Base-by-base conservation (phyloP, 2,888 invertebrate genomes). In the Spisula solida region DNA sequence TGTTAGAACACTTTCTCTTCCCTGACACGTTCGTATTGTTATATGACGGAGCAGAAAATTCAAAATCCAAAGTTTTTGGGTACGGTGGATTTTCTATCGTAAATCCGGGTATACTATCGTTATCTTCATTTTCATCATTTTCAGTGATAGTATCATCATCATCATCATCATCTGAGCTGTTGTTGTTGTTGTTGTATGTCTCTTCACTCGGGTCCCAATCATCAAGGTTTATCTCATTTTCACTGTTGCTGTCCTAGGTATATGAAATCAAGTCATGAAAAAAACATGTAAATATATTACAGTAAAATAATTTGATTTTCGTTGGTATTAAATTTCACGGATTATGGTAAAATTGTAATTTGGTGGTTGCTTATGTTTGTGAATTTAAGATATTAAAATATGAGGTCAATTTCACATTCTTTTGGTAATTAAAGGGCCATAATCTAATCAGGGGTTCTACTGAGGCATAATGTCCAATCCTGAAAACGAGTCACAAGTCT, bases 201-300 rank as follows among this genome's bases (percentile, higher is more conserved):
- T 34, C 34, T 20, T 84, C 75, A 80, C 78, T 56, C 14, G 92
- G 92, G 60, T 86, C 85, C 92, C 92, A 92, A 79, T 88, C 66
- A 48, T 92, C 92, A 1, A 92, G 88, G 51, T 78, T 88, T 12
- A 92, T 90, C 81, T 92, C 92, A 86, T 92, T 92, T 34, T 87
- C 89, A 81, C 48, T 51, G 29, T 51, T 29, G 29, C 81, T 25
- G 51, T 81, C 48, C 48, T 51, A 18, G 2, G 25, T n/a, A n/a
- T n/a, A 25, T 25, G 12, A 47, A 80, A 18, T 34, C 2, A n/a
- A n/a, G n/a, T n/a, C n/a, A n/a, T n/a, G n/a, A n/a, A n/a, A n/a
- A n/a, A 41, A 41, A 8, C 41, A 5, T 41, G 41, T 41, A 41
- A 79, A 79, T 79, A 12, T 1, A 34, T 6, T 78, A 78, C 0